These are phyloP conservation scores for Piaya cayana DNA, from an alignment of 2,113 vertebrate genomes.

Conservation along the genomic window DNA sequence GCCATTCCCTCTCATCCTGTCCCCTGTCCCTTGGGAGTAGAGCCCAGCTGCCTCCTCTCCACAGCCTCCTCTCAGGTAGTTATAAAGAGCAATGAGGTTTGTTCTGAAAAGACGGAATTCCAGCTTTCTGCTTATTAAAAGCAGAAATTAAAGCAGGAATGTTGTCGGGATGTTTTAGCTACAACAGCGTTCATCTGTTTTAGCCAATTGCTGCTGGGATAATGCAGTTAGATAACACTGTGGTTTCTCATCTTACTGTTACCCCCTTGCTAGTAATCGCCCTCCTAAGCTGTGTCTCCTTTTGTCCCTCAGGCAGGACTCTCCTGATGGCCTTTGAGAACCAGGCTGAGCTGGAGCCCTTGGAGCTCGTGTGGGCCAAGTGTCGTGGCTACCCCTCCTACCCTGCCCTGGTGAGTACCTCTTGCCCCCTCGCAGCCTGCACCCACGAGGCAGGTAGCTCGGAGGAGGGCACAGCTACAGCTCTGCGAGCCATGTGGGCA, in stretches of 20 bases:
- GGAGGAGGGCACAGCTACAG: not conserved
- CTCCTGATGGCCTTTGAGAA: constrained; percentile 84
- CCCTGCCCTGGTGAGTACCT: constrained; percentile 89
- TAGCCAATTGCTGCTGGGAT: not conserved
- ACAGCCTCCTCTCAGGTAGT: no score
- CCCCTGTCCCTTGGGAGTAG: no score
- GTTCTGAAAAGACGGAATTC: not conserved
- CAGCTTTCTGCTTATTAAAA: not conserved
- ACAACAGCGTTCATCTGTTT: not conserved
- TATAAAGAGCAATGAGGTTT: no score
- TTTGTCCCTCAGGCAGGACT: constrained; percentile 77
- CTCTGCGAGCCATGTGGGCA: not conserved
- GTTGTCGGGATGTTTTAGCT: not conserved
- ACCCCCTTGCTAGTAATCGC: not conserved
- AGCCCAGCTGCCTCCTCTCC: no score
- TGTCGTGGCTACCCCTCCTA: constrained; percentile 98
- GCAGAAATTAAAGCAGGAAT: not conserved
- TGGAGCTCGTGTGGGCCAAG: constrained; percentile 98
- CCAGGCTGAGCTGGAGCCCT: constrained; percentile 87
- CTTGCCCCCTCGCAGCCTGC: not conserved
- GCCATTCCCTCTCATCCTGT: no score
- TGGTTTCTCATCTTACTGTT: not conserved
- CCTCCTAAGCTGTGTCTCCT: constrained; percentile 52
- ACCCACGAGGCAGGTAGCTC: not conserved
- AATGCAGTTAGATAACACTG: fast-evolving